Percentiles rank a stretch among this genome's conserved stretches.
Evolutionary conservation across 2,888 invertebrate genomes (phyloP).

Genomic region (Diaprepes abbreviatus): DNA sequence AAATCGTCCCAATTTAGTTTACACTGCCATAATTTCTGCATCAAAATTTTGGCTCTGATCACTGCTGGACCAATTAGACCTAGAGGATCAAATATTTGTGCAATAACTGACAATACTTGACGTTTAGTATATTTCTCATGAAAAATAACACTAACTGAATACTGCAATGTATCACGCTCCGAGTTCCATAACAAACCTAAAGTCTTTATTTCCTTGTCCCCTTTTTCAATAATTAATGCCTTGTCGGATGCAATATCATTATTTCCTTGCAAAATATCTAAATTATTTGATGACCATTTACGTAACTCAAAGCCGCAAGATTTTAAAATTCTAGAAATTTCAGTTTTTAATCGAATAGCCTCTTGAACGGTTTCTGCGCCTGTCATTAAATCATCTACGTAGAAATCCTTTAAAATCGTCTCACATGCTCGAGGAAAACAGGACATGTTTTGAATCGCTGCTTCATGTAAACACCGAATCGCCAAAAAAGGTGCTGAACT

Average conservation of each 20-base stretch:
- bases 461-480: background rate
- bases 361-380: background rate
- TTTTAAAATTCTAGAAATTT: background rate
- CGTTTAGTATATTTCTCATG: background rate
- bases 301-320: background rate
- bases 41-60: background rate
- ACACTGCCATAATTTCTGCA: background rate
- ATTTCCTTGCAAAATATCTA: background rate
- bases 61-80: background rate
- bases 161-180: background rate
- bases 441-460: background rate
- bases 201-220: background rate
- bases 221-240: no score
- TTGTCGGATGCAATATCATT: background rate
- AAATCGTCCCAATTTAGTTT: background rate
- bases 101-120: background rate
- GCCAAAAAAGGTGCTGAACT: background rate
- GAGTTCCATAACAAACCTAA: background rate
- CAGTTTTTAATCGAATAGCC: background rate
- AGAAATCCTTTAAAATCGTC: background rate
- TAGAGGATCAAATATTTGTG: background rate
- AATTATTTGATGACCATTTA: background rate
- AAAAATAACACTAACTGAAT: background rate
- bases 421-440: background rate
- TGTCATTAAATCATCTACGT: background rate